Evolutionary conservation across 2,113 vertebrate genomes (phyloP).

Genomic region (Anoplopoma fimbria): DNA sequence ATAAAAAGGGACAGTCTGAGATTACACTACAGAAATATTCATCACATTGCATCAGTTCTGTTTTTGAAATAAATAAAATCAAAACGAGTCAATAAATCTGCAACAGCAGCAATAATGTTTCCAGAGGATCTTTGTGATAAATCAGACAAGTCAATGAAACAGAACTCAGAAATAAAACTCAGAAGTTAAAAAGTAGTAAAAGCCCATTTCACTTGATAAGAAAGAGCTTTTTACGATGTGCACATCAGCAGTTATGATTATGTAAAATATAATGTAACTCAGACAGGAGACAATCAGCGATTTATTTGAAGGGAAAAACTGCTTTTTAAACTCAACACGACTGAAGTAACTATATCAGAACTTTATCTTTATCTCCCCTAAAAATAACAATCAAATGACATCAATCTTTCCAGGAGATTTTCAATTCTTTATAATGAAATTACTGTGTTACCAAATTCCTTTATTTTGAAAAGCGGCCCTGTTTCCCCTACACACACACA

Average conservation of each 20-base stretch:
- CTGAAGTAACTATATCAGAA: neutral
- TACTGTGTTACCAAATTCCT: neutral
- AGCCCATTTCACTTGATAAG: too few relatives aligned
- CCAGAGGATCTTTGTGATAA: too few relatives aligned
- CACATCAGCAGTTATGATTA: neutral
- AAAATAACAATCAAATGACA: neutral
- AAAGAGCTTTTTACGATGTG: neutral
- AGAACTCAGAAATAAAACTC: too few relatives aligned
- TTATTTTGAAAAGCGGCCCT: constrained; percentile 20
- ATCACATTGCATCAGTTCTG: neutral
- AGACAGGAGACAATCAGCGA: too few relatives aligned
- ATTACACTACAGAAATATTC: neutral
- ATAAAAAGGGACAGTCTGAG: neutral
- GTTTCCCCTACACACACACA: neutral
- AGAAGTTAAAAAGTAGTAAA: too few relatives aligned
- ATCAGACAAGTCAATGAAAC: too few relatives aligned
- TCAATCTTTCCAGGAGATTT: neutral
- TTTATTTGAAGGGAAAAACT: too few relatives aligned
- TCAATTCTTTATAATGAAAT: neutral
- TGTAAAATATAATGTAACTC: neutral
- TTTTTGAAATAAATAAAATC: too few relatives aligned
- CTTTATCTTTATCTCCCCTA: neutral
- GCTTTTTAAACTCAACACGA: too few relatives aligned
- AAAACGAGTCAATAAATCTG: neutral
- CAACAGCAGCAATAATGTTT: neutral